A percentile compares a stretch with the other conserved stretches of the same genome.
These are phyloP conservation scores for Oreotrochilus melanogaster DNA, from an alignment of 2,113 vertebrate genomes.

Conservation along the genomic window DNA sequence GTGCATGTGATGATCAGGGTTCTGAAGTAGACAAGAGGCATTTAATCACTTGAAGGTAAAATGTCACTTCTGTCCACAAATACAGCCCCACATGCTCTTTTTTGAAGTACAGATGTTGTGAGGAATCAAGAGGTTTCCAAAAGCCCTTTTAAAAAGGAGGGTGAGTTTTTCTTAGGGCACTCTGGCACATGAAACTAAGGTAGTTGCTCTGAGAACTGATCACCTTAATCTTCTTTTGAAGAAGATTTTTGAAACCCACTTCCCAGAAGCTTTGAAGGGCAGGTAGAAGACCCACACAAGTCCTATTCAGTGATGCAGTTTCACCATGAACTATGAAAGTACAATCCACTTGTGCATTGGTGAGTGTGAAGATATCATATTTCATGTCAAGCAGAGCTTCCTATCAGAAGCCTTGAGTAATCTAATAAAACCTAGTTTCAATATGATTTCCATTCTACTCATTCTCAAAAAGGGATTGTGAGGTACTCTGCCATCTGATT, in stretches of 20 bases:
- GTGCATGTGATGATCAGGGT: not conserved
- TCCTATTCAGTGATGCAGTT: not conserved
- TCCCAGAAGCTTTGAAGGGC: not conserved
- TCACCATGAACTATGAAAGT: not conserved
- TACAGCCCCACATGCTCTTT: accelerated
- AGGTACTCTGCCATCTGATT: not conserved
- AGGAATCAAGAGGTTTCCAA: not conserved
- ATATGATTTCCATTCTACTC: not conserved
- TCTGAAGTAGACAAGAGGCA: not conserved
- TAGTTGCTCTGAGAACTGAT: not conserved
- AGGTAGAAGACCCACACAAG: not conserved
- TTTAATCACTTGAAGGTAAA: not conserved
- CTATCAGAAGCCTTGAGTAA: not conserved
- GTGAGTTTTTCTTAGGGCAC: not conserved
- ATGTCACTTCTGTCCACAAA: not conserved
- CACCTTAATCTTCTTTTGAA: not conserved
- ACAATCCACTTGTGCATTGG: not conserved
- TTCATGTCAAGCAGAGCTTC: not conserved
- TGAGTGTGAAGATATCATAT: not conserved
- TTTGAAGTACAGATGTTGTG: not conserved
- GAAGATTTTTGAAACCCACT: not conserved
- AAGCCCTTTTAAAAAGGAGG: not conserved
- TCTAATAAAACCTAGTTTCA: not conserved
- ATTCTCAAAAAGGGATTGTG: not conserved
- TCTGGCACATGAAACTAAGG: not conserved